Evolutionary conservation across 2,113 vertebrate species (phyloP), one percentile per base, ranked within the genome.

Genomic region (Strix aluco): DNA sequence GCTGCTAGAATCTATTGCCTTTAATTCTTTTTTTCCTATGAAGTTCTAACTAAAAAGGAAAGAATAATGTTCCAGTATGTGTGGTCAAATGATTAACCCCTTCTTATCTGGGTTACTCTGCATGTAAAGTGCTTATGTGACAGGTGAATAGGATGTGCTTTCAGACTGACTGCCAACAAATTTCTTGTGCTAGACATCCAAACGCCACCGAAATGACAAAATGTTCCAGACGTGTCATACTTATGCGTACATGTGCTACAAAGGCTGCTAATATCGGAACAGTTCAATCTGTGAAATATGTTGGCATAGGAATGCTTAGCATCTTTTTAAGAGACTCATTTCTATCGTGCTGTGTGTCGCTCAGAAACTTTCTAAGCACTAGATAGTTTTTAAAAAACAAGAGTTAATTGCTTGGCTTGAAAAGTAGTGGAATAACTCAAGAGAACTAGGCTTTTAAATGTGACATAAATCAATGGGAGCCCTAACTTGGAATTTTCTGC

Each of bases 381-480:
- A 29, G 47, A 26, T 86, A 94, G 82, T 80, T 95, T 90, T 81
- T 52, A 54, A 67, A 79, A 97, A 91, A 22, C 22, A 82, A 65
- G 42, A 94, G 97, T 98, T 97, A 97, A 97, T 90, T 96, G 75
- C 82, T 95, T 96, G 78, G 74, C 83, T 97, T 96, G 86, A 97
- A 97, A 94, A 89, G 79, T 67, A 79, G 63, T 94, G 84, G 89
- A 97, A 97, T 97, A 98, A 97, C 94, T 98, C 97, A 97, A 92
- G 96, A 97, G 86, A 97, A 96, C 80, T 34, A 74, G 86, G 95
- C 95, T 97, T 98, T 98, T 97, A 97, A 95, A 96, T 86, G 75
- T 95, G 96, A 96, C 95, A 96, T 97, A 97, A 98, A 98, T 98
- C 97, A 97, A 97, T 98, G 91, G 59, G 29, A 92, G 74, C 79